phyloP scores from a whole-genome alignment of 2,888 invertebrate species.

The Trichopria drosophilae region DNA sequence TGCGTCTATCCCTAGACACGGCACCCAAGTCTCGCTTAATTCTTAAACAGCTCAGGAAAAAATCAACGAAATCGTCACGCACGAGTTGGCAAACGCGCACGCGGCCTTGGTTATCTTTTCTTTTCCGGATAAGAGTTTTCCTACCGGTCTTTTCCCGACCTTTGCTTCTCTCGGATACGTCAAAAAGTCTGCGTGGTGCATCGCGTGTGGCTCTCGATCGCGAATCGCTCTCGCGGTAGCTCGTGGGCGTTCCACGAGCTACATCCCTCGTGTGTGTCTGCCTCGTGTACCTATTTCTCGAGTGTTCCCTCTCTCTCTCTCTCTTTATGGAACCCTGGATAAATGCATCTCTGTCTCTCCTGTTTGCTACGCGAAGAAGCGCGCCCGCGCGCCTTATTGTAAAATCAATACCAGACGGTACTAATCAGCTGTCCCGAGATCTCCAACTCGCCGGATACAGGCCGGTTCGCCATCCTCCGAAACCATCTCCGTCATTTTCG shows the following conservation, averaged over 20 bases:
- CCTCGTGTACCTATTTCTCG: slow-evolving; percentile 7
- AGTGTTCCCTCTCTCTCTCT: too few relatives aligned
- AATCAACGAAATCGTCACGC: neutral
- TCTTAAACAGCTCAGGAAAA: neutral
- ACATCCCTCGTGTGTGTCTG: neutral
- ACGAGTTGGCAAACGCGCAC: too few relatives aligned
- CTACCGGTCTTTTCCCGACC: too few relatives aligned
- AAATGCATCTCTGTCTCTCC: slow-evolving; percentile 3
- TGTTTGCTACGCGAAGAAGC: slow-evolving; percentile 27
- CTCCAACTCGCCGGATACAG: slow-evolving; percentile 43
- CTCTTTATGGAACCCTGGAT: neutral
- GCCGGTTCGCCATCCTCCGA: too few relatives aligned
- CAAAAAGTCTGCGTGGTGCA: too few relatives aligned
- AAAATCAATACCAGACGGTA: slow-evolving; percentile 57
- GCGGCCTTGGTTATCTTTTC: too few relatives aligned
- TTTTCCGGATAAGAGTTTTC: too few relatives aligned
- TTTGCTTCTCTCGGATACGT: too few relatives aligned
- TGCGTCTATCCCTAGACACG: slow-evolving; percentile 5
- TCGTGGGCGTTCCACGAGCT: too few relatives aligned
- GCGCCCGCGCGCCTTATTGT: slow-evolving; percentile 47
- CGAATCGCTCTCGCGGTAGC: too few relatives aligned
- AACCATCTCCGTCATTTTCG: too few relatives aligned
- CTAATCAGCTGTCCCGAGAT: slow-evolving; percentile 53
- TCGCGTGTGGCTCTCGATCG: too few relatives aligned
- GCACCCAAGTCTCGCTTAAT: slow-evolving; percentile 2